Base-by-base conservation (phyloP, 2,797 vertebrate genomes). In the Peromyscus nudipes region DNA sequence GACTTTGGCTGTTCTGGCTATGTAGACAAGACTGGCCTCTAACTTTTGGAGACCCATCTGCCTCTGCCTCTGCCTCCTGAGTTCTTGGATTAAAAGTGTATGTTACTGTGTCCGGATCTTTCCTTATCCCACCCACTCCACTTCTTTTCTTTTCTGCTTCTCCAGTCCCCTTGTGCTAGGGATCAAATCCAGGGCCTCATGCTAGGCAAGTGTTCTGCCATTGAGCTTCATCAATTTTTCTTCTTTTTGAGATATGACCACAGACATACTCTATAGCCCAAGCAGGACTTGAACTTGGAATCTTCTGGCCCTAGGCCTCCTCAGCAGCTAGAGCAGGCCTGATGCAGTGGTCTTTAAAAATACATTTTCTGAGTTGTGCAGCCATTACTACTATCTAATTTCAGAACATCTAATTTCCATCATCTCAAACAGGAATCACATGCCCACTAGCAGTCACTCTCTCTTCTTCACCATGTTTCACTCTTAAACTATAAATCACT, bases 291-390 rank as follows among this genome's bases (percentile, higher is more conserved):
- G 60, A 65, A 46, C 19, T 85, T 86, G 83, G 43, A 52, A 69
- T 86, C 43, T 86, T 86, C 43, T 21, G 21, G 57, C 25, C n/a
- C 62, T 85, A 6, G 46, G 10, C 40, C 43, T 49, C 31, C 62
- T 49, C 29, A 85, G 83, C 31, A 57, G 67, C n/a, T 88, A 71
- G n/a, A 37, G n/a, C 64, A 85, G 43, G 25, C 43, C 83, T 69
- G 64, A n/a, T 49, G 46, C 55, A 62, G 37, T 76, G 37, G 19
- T 62, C 55, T 57, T 92, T 85, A 40, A n/a, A 1, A 73, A 13
- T 71, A 37, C 77, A 87, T 86, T 90, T 43, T 77, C 71, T 93
- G 60, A 64, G 57, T 92, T 81, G 25, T 93, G 14, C 9, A 77
- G 1, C n/a, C 17, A 64, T 89, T 37, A 52, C 57, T 64, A 37